A percentile compares a stretch with the other conserved stretches of the same genome.
These are phyloP conservation scores for Spatulosminthurus flaviceps DNA, from an alignment of 2,888 invertebrate genomes.

Conservation along the genomic window DNA sequence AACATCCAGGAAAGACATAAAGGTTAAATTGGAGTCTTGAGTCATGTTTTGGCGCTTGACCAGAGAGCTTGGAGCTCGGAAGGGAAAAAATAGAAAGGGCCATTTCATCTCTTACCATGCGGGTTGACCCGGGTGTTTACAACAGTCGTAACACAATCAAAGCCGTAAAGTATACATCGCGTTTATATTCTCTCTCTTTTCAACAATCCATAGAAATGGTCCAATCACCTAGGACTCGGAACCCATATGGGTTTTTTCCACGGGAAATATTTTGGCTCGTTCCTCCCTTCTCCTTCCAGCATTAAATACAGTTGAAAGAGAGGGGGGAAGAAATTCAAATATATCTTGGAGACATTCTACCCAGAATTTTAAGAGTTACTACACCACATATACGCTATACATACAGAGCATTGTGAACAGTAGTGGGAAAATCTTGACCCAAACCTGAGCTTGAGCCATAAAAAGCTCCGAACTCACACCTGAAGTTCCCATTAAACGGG, in stretches of 20 bases:
- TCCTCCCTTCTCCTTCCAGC: too few species aligned
- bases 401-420: too few species aligned
- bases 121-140: conserved; percentile 3
- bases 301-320: neutral
- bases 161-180: neutral
- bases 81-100: neutral
- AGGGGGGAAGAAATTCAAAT: neutral
- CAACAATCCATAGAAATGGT: conserved; percentile 7
- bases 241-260: neutral
- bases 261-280: conserved; percentile 9
- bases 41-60: conserved; percentile 14
- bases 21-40: neutral
- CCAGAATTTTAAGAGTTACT: neutral
- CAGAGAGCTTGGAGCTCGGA: neutral
- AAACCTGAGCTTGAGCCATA: neutral
- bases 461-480: neutral
- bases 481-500: conserved; percentile 14
- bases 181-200: neutral
- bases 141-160: conserved; percentile 3
- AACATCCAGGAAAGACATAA: conserved; percentile 4
- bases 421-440: conserved; percentile 12
- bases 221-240: neutral
- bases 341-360: conserved; percentile 1
- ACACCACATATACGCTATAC: neutral
- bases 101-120: neutral